Conservation (phyloP, 2,113 vertebrate species). For the Paratilapia polleni region DNA sequence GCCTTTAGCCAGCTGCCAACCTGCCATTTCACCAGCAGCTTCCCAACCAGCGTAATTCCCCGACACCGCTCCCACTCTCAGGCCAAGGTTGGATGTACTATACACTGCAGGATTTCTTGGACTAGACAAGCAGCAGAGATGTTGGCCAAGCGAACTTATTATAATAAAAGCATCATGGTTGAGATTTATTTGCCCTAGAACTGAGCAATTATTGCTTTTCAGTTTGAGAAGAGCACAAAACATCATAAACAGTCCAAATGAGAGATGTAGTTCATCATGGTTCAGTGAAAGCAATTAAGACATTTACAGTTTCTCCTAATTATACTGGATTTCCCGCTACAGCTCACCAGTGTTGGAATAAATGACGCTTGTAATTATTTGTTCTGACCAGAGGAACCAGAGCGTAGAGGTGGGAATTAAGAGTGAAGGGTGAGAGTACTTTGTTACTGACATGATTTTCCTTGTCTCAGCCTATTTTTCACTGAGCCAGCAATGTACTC, state of each 20-base stretch:
- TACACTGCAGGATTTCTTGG: conserved; percentile 33
- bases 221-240: conserved; percentile 15
- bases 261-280: conserved; percentile 7
- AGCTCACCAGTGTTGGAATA: conserved; percentile 34
- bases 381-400: conserved; percentile 45
- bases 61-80: background rate
- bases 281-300: conserved; percentile 47
- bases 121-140: background rate
- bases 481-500: background rate
- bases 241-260: conserved; percentile 14
- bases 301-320: conserved; percentile 39
- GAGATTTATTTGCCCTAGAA: conserved; percentile 28
- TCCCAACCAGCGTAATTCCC: background rate
- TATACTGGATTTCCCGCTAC: conserved; percentile 21
- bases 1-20: conserved; percentile 45
- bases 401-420: conserved; percentile 26
- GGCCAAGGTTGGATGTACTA: conserved; percentile 2
- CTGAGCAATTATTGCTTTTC: background rate
- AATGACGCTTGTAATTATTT: conserved; percentile 49
- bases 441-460: conserved; percentile 28
- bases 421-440: conserved; percentile 9
- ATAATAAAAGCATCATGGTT: background rate
- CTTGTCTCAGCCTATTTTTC: background rate
- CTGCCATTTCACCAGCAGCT: conserved; percentile 35
- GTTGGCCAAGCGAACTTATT: background rate